Base-by-base conservation (phyloP, 2,113 vertebrate genomes). In the Charina bottae region DNA sequence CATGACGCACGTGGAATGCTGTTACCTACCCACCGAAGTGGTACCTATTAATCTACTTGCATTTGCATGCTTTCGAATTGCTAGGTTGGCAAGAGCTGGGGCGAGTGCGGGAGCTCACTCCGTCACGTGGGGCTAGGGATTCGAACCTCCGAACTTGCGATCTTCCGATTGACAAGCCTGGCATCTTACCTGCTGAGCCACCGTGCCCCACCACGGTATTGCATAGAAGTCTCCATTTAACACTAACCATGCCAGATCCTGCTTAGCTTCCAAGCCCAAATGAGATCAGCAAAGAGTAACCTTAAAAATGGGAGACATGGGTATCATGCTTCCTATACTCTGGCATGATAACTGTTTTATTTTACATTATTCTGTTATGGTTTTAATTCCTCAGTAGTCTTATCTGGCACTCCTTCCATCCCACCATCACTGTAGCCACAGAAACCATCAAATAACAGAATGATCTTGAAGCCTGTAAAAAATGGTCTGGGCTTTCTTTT, bases 401-500 rank as follows among this genome's bases (percentile, higher is more conserved):
- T 56, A 2, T 78, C n/a, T 68, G 19, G 6, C 26, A 55, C 15
- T 58, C 19, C 54, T 68, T 68, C n/a, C 37, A 87, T 6, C 26
- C 23, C 89, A 28, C 26, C 59, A 46, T 5, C 42, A 12, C 83
- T 23, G n/a, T 92, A 89, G 68, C 23, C 60, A 85, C 78, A 92
- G 89, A 78, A 94, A 89, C 26, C 83, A 5, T n/a, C 90, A 96
- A 91, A 1, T 56, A 93, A 90, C 62, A 90, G 19, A 92, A 94
- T 89, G 7, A n/a, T 93, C 90, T 88, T 90, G 83, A 94, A 92
- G 68, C 21, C 8, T 26, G n/a, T 64, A 28, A 56, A 54, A 91
- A 85, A 85, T 62, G 11, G 11, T 89, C 68, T 42, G 21, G 87
- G 83, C 93, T 91, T 2, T 59, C 93, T 93, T 0, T 91, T 53